Base-by-base conservation (phyloP, 2,888 invertebrate species). In the Lingula anatina region DNA sequence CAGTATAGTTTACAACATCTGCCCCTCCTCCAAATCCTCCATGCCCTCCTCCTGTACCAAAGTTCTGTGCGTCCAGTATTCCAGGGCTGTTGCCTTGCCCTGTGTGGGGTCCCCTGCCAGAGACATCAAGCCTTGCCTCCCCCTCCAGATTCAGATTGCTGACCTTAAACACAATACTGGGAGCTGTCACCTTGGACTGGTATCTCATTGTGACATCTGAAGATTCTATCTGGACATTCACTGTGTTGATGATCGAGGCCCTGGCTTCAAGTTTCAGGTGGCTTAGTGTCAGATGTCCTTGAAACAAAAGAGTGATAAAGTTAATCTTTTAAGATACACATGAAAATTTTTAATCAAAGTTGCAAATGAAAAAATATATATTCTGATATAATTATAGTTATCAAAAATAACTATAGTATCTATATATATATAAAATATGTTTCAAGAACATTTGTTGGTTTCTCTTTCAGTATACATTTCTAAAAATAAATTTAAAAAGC, bases 11-110 rank as follows among this genome's bases (percentile, higher is more conserved):
- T 18, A 44, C 25, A 18, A 35, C n/a, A 41, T 56, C 53, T n/a
- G 58, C 46, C 5, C 61, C 62, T 20, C 65, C 65, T 5, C 66
- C 66, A 54, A 51, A 65, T 5, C 64, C 65, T 18, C 65, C 66
- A 55, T 65, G 61, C 5, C 64, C 59, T 9, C 50, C 65, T 27
- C 66, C 66, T 5, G 52, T 42, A 5, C 60, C 64, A 41, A 47
- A 31, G 2, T 46, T 48, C 35, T 45, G 25, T 23, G 35, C 39
- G 31, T 55, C 47, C 12, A 53, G 36, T 2, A 50, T 49, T 21
- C 57, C 56, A 25, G 49, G 31, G 9, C 53, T 51, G 20, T 36
- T 25, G 18, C 51, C 51, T 2, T 20, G 23, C 18, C 47, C 49
- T 48, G 15, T 28, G 1, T 15, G 41, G 20, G 35, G 15, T n/a